Conservation (phyloP, 2,888 invertebrate genomes). For the Steinernema hermaphroditum region DNA sequence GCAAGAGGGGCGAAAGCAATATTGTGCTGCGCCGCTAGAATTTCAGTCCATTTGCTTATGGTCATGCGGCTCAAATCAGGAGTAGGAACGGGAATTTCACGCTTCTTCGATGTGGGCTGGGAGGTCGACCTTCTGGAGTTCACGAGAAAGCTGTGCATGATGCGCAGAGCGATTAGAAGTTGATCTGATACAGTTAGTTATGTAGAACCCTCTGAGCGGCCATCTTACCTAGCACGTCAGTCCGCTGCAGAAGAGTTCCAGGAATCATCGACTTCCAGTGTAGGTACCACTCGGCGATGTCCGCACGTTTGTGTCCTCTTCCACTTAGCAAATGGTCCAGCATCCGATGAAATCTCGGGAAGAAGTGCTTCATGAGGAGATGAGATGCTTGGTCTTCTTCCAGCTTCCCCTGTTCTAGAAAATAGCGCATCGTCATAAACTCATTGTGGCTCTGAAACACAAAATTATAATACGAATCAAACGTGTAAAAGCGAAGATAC, state of each 20-base stretch:
- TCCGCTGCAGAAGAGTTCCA: not conserved
- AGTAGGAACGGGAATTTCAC: not conserved
- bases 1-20: not conserved
- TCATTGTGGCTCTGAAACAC: not conserved
- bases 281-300: slow-evolving; percentile 2
- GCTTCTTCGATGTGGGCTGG: not conserved
- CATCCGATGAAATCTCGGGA: slow-evolving; percentile 18
- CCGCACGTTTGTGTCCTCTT: not conserved
- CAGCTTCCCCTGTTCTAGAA: slow-evolving; percentile 9
- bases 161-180: not conserved
- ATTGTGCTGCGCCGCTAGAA: slow-evolving; percentile 1
- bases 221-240: not conserved
- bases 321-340: not conserved
- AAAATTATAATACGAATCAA: not conserved
- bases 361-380: slow-evolving; percentile 3
- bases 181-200: not conserved
- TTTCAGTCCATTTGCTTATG: not conserved
- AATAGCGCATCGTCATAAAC: not conserved
- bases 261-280: slow-evolving; percentile 8
- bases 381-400: slow-evolving; percentile 8
- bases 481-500: not conserved
- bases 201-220: not conserved
- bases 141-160: not conserved
- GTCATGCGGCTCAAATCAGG: not conserved
- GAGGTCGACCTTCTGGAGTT: not conserved